A percentile compares a stretch with the other conserved stretches of the same genome.
phyloP scores from a whole-genome alignment of 1,140 invertebrate genomes.

The Neelides sp. region DNA sequence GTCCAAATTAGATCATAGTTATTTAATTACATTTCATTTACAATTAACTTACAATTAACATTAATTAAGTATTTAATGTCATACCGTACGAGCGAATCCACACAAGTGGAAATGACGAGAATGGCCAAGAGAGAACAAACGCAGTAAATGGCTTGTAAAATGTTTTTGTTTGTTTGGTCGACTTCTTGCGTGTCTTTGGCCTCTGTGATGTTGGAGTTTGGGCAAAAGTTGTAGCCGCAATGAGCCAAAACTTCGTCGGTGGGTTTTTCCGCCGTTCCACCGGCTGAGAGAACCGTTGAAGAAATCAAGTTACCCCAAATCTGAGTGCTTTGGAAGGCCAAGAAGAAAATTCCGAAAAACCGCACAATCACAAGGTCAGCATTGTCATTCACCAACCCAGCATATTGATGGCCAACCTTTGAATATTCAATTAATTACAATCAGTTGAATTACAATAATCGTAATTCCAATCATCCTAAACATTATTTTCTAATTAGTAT shows the following conservation, averaged over 20 bases:
- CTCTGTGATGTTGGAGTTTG: slow-evolving; percentile 38
- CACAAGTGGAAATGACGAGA: slow-evolving; percentile 67
- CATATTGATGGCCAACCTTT: slow-evolving; percentile 66
- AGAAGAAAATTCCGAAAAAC: slow-evolving; percentile 97
- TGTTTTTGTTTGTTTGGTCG: slow-evolving; percentile 70
- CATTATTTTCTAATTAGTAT: no score
- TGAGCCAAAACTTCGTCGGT: slow-evolving; percentile 45
- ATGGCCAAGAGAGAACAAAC: slow-evolving; percentile 71
- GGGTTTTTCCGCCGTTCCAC: slow-evolving; percentile 42
- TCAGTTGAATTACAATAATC: not conserved
- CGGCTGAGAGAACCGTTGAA: slow-evolving; percentile 66
- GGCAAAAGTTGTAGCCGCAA: slow-evolving; percentile 76
- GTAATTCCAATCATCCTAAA: no score
- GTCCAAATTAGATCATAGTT: not conserved
- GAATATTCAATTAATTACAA: not conserved
- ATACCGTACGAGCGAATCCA: slow-evolving; percentile 77
- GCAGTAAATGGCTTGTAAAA: slow-evolving; percentile 76
- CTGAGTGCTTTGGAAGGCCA: slow-evolving; percentile 88
- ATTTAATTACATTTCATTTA: not conserved
- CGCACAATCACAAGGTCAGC: slow-evolving; percentile 80
- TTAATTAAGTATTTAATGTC: slow-evolving; percentile 12
- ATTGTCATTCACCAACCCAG: slow-evolving; percentile 69
- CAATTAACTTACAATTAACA: slow-evolving; percentile 2
- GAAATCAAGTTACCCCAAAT: slow-evolving; percentile 89
- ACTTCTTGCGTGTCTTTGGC: slow-evolving; percentile 57